Percentiles rank a stretch among this genome's conserved stretches.
Evolutionary conservation across 2,797 vertebrate genomes (phyloP).

Genomic region (Pteronotus mesoamericanus): DNA sequence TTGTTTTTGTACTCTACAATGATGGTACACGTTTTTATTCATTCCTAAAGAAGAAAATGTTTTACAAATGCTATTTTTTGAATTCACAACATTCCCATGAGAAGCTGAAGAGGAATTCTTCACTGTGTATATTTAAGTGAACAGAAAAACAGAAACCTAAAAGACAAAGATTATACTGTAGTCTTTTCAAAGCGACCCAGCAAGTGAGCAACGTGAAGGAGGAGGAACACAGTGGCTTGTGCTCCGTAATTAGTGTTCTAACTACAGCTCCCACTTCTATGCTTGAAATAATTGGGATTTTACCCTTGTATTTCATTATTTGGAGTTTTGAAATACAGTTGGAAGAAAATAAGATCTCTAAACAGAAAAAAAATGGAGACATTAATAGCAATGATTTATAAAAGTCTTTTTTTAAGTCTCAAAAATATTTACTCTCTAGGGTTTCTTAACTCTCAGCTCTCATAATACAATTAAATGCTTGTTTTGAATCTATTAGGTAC

Average conservation of each 20-base stretch:
- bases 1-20: neutral
- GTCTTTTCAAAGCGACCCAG: neutral
- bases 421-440: neutral
- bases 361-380: neutral
- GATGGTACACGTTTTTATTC: neutral
- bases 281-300: neutral
- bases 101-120: conserved; percentile 8
- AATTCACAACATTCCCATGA: conserved; percentile 28
- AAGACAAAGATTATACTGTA: neutral
- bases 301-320: neutral
- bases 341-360: conserved; percentile 18
- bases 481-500: neutral
- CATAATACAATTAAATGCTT: neutral
- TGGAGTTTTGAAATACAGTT: neutral
- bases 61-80: conserved; percentile 27
- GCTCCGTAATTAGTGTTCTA: neutral
- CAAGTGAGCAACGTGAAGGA: neutral
- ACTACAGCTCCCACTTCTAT: neutral
- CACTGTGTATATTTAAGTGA: neutral
- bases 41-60: neutral
- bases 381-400: neutral
- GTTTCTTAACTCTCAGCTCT: neutral
- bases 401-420: neutral
- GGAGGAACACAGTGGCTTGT: neutral
- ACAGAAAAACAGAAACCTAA: neutral